A percentile compares a stretch with the other conserved stretches of the same genome.
phyloP scores from a whole-genome alignment of 2,888 invertebrate genomes.

The Thymelicus sylvestris region DNA sequence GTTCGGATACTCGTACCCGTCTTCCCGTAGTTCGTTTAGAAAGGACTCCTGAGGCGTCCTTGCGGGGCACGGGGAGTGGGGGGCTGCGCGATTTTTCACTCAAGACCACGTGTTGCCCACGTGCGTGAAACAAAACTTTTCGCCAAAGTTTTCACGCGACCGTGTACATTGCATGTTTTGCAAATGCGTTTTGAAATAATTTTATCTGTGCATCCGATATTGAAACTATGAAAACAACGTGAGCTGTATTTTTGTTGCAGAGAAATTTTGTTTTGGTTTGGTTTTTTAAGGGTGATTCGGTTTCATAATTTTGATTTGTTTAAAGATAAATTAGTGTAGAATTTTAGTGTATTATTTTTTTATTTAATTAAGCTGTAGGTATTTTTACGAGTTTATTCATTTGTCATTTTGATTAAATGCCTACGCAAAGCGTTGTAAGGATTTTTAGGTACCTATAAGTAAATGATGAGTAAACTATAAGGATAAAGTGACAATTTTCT shows the following conservation, averaged over 20 bases:
- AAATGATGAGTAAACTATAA: too few relatives aligned
- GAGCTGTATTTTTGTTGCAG: constrained; percentile 12
- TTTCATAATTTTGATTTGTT: too few relatives aligned
- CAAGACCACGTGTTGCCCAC: constrained; percentile 80
- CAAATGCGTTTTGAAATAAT: not conserved
- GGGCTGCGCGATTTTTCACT: constrained; percentile 78
- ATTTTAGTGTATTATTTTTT: too few relatives aligned
- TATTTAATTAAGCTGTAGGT: too few relatives aligned
- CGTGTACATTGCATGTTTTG: not conserved
- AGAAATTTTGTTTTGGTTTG: not conserved
- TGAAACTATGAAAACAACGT: constrained; percentile 13
- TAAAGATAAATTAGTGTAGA: too few relatives aligned
- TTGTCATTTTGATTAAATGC: too few relatives aligned
- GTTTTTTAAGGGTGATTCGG: too few relatives aligned
- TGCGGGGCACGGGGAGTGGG: constrained; percentile 54
- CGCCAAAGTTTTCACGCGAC: constrained; percentile 60
- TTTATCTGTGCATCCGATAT: constrained; percentile 13
- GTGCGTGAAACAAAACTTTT: constrained; percentile 72
- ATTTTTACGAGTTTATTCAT: too few relatives aligned
- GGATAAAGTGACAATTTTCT: too few relatives aligned
- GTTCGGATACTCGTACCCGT: constrained; percentile 47
- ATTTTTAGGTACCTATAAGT: too few relatives aligned
- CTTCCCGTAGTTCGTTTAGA: constrained; percentile 60
- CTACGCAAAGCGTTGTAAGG: too few relatives aligned
- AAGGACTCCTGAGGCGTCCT: constrained; percentile 56